These are phyloP conservation scores for Tetramorium parvispinum DNA, from an alignment of 1,140 invertebrate genomes.

Conservation along the genomic window DNA sequence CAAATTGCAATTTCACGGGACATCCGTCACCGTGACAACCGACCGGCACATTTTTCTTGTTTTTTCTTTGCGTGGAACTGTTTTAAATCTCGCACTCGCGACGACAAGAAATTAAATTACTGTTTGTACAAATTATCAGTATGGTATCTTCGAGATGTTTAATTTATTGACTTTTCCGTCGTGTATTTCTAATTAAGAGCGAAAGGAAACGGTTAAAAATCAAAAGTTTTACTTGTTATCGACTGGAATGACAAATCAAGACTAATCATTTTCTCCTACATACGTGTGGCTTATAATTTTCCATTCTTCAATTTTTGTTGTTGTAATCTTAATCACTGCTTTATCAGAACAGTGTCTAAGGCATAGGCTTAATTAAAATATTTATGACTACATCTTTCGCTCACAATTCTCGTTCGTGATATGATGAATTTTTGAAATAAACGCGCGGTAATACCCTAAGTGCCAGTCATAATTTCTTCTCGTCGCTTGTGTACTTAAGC, in stretches of 20 bases:
- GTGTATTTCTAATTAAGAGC: not conserved
- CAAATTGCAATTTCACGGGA: constrained; percentile 39
- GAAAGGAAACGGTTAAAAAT: not conserved
- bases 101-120: constrained; percentile 27
- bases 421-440: constrained; percentile 11
- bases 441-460: constrained; percentile 11
- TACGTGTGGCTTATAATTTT: not conserved
- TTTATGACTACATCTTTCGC: constrained; percentile 25
- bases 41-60: not conserved
- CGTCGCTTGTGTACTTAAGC: not conserved
- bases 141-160: not conserved
- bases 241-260: not conserved
- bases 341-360: constrained; percentile 30
- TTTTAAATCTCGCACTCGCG: not conserved
- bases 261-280: not conserved
- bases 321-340: not conserved
- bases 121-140: not conserved
- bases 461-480: constrained; percentile 5
- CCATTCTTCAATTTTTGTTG: not conserved
- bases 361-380: constrained; percentile 27
- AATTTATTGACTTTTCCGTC: not conserved
- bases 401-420: not conserved
- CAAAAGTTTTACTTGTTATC: not conserved
- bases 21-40: constrained; percentile 39
- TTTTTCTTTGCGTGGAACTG: not conserved